Evolutionary conservation across 1,140 invertebrate genomes (phyloP).

Genomic region (Drosophila quadrilineata): DNA sequence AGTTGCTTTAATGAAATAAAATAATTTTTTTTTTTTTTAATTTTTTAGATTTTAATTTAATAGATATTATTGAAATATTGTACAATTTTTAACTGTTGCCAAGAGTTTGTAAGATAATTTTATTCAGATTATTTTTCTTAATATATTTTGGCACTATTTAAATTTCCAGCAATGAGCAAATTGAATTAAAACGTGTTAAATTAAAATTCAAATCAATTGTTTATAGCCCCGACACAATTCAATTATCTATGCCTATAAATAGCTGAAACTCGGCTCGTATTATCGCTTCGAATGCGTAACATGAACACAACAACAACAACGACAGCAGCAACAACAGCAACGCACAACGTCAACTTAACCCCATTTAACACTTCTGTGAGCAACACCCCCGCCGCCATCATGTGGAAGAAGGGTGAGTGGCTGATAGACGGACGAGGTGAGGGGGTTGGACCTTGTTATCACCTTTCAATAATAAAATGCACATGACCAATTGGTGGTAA

Average conservation of each 20-base stretch:
- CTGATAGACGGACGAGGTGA: not conserved
- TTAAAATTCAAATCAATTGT: not conserved
- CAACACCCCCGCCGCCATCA: conserved; percentile 29
- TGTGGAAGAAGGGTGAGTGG: not conserved
- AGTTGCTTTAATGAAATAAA: not conserved
- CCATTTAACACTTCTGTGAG: conserved; percentile 63
- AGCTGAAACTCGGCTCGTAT: not conserved
- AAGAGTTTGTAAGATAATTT: too few relatives aligned
- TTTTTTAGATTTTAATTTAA: not conserved
- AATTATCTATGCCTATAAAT: not conserved
- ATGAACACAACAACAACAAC: conserved; percentile 3
- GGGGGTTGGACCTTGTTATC: conserved; percentile 55
- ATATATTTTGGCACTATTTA: too few relatives aligned
- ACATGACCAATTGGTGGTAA: conserved; percentile 50
- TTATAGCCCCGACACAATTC: not conserved
- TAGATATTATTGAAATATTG: not conserved
- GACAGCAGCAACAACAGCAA: conserved; percentile 6
- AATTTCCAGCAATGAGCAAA: too few relatives aligned
- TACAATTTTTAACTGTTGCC: too few relatives aligned
- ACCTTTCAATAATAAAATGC: conserved; percentile 70
- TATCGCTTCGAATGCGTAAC: conserved; percentile 16
- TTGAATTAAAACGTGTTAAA: too few relatives aligned
- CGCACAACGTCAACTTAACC: conserved; percentile 59
- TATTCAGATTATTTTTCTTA: too few relatives aligned
- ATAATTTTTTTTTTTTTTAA: not conserved